Conservation (phyloP, 2,797 vertebrate genomes). For the Arremon brunneinucha region DNA sequence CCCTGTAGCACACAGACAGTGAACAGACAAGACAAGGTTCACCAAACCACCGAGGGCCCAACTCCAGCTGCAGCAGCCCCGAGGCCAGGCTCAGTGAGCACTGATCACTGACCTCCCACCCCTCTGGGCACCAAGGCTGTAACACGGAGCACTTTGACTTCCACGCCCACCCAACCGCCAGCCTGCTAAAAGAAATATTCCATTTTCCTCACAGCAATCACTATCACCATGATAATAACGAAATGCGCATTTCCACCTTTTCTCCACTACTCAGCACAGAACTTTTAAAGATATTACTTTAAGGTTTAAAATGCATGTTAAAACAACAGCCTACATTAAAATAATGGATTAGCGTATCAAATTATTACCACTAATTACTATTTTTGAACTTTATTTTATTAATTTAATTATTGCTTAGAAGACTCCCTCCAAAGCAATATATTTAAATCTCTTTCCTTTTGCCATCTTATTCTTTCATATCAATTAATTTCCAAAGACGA, state of each 20-base stretch:
- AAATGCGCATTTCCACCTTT: background rate
- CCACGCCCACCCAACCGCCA: background rate
- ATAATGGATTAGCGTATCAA: background rate
- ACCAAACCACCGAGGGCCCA: background rate
- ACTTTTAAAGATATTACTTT: background rate
- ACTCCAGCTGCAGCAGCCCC: background rate
- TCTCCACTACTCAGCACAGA: background rate
- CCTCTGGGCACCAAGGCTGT: background rate
- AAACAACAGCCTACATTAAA: background rate
- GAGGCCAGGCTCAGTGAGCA: fast-evolving
- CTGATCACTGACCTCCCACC: fast-evolving
- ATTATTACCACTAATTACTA: background rate
- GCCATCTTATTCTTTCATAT: conserved; percentile 15
- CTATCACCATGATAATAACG: background rate
- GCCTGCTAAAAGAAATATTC: background rate
- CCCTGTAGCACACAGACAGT: fast-evolving
- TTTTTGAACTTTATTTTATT: background rate
- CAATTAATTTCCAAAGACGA: conserved; percentile 45
- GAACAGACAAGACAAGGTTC: background rate
- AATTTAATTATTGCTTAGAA: background rate
- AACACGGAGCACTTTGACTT: background rate
- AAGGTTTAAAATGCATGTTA: background rate
- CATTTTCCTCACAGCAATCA: background rate
- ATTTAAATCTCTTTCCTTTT: background rate
- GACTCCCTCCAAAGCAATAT: background rate